A percentile compares a stretch with the other conserved stretches of the same genome.
These are phyloP conservation scores for Osedax frankpressi DNA, from an alignment of 2,888 invertebrate genomes.

Conservation along the genomic window DNA sequence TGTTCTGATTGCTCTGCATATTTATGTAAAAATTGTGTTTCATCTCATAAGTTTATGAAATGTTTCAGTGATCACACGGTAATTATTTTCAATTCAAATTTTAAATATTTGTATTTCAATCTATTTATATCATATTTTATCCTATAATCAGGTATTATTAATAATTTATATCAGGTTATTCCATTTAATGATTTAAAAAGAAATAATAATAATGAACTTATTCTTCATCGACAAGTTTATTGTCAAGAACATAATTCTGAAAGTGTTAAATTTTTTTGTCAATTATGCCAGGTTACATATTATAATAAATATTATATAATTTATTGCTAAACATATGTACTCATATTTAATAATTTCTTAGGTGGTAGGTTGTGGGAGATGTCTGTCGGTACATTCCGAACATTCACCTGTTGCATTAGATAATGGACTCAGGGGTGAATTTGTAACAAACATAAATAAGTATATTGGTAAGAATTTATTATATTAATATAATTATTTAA, in stretches of 20 bases:
- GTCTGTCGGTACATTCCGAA: background rate
- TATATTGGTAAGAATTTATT: background rate
- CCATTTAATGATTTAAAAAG: background rate
- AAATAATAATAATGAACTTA: background rate
- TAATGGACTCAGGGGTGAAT: background rate
- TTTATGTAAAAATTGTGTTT: slow-evolving; percentile 81
- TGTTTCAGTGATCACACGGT: slow-evolving; percentile 79
- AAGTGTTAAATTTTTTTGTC: background rate
- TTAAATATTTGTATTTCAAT: background rate
- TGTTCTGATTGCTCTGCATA: slow-evolving; percentile 90
- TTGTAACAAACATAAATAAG: background rate
- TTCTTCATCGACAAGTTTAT: background rate
- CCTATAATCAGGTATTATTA: too few relatives aligned
- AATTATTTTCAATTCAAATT: slow-evolving; percentile 5
- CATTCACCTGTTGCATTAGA: background rate
- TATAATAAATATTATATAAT: background rate
- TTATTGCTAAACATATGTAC: background rate
- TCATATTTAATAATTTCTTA: background rate
- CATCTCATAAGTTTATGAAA: slow-evolving; percentile 88
- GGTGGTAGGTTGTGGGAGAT: background rate
- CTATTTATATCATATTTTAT: too few relatives aligned
- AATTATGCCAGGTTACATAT: background rate
- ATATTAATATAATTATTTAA: background rate
- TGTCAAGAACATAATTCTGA: background rate
- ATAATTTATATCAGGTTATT: too few relatives aligned